These are phyloP conservation scores for Enteromius argenteus DNA, from an alignment of 2,797 vertebrate genomes.

Conservation along the genomic window DNA sequence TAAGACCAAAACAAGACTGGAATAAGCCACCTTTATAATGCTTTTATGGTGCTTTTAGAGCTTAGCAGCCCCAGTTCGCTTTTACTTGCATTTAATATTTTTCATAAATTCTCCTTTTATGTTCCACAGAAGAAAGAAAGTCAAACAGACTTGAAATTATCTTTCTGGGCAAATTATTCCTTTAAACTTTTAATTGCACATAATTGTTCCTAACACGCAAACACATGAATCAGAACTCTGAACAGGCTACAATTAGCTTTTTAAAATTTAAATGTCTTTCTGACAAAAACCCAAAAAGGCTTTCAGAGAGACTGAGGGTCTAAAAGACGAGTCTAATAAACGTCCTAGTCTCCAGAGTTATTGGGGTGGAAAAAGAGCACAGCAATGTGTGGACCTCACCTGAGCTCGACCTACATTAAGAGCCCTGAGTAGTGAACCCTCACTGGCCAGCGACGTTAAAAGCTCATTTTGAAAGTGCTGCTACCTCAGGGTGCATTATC, in stretches of 20 bases:
- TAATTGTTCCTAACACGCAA: background rate
- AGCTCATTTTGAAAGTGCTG: slow-evolving; percentile 24
- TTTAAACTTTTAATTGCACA: background rate
- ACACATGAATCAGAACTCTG: background rate
- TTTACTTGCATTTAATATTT: background rate
- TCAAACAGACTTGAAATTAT: background rate
- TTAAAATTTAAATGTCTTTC: background rate
- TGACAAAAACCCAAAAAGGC: background rate
- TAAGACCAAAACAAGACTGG: background rate
- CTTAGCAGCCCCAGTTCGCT: too few species aligned
- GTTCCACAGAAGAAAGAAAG: background rate
- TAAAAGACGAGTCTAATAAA: slow-evolving; percentile 65
- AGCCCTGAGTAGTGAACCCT: slow-evolving; percentile 18
- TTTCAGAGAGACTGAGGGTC: slow-evolving; percentile 39
- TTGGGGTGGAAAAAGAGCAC: slow-evolving; percentile 76
- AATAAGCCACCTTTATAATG: background rate
- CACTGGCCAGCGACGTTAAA: slow-evolving; percentile 29
- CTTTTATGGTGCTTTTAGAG: background rate
- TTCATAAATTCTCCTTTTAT: background rate
- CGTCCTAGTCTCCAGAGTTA: slow-evolving; percentile 68
- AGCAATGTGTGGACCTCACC: slow-evolving; percentile 43
- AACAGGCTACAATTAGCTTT: slow-evolving; percentile 6
- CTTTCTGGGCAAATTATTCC: background rate
- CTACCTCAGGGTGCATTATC: slow-evolving; percentile 21
- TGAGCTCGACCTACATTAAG: slow-evolving; percentile 52